Evolutionary conservation across 2,888 invertebrate species (phyloP).

Genomic region (Melikaiella ostensackeni): DNA sequence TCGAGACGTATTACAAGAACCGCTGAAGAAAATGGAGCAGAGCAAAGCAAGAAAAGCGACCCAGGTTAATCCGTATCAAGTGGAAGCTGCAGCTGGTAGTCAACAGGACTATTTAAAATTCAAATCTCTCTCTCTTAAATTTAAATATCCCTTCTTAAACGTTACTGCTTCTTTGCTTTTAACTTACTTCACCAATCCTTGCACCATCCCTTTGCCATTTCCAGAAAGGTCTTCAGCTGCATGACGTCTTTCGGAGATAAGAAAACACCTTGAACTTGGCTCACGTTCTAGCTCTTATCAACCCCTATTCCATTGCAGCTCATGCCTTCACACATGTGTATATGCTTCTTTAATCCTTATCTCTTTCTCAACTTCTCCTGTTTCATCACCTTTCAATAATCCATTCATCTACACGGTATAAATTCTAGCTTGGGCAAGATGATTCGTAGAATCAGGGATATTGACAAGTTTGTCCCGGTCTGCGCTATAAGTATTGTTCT

Average conservation of each 20-base stretch:
- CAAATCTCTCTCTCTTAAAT: constrained; percentile 59
- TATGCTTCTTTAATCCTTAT: not conserved
- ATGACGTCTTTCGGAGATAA: constrained; percentile 59
- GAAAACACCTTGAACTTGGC: constrained; percentile 56
- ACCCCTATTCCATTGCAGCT: not conserved
- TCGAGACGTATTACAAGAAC: constrained; percentile 34
- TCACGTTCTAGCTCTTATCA: constrained; percentile 57
- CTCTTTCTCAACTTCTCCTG: not conserved
- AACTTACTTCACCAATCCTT: constrained; percentile 1
- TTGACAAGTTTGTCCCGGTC: too few species aligned
- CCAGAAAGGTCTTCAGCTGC: constrained; percentile 39
- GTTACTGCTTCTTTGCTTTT: constrained; percentile 2
- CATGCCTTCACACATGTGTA: not conserved
- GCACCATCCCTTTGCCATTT: constrained; percentile 20
- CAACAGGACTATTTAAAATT: constrained; percentile 67
- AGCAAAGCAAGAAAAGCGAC: constrained; percentile 47
- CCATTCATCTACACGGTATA: too few species aligned
- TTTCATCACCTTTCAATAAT: not conserved
- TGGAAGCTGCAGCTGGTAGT: constrained; percentile 61
- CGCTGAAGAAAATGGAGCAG: constrained; percentile 38
- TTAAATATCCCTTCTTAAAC: constrained; percentile 11
- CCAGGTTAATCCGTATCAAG: constrained; percentile 60
- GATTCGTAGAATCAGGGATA: too few species aligned
- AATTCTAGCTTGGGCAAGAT: too few species aligned
- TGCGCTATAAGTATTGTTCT: too few species aligned